Evolutionary conservation across 2,797 vertebrate genomes (phyloP), one percentile per base, ranked within the genome.

Genomic region (Mus caroli): DNA sequence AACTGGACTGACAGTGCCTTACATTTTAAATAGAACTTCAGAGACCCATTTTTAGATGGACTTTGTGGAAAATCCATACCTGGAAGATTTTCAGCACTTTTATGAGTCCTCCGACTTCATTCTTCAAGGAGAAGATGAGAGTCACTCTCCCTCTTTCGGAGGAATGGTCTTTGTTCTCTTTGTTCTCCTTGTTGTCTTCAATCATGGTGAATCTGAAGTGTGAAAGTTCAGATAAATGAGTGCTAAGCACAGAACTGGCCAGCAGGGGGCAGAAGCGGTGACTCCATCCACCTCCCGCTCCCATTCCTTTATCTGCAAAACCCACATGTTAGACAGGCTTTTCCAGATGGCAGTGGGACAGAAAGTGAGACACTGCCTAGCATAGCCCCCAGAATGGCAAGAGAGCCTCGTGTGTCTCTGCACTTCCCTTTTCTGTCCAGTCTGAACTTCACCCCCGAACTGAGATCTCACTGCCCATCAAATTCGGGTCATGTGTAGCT

Each of bases 61-160:
- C 40, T 87, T 73, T 67, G 54, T 2, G 0, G 43, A 37, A 62
- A 94, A 28, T 13, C 37, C 93, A 71, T 94, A 99, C 99, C 98
- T 99, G 99, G 97, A 99, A 99, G 92, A 99, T 99, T 98, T 99
- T 99, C 69, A 99, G 98, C 8, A 99, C 99, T 98, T 99, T 99
- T 62, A 99, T 99, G 82, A 99, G 99, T 92, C 99, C 99, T 94
- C 99, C 99, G 2, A 99, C 99, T 98, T 99, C 99, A 99, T 99
- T 99, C 98, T 99, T 99, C 95, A 99, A 98, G 79, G 99, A 99
- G 98, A 99, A 99, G 97, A 99, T 99, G 0, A 99, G 98, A 67
- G 99, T 99, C 37, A 99, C 99, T 97, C 99, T 99, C 34, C 98
- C 98, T 94, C 98, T 99, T 97, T 99, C 99, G 40, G 98, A 93